phyloP scores from a whole-genome alignment of 2,888 invertebrate species.

The Penaeus monodon region DNA sequence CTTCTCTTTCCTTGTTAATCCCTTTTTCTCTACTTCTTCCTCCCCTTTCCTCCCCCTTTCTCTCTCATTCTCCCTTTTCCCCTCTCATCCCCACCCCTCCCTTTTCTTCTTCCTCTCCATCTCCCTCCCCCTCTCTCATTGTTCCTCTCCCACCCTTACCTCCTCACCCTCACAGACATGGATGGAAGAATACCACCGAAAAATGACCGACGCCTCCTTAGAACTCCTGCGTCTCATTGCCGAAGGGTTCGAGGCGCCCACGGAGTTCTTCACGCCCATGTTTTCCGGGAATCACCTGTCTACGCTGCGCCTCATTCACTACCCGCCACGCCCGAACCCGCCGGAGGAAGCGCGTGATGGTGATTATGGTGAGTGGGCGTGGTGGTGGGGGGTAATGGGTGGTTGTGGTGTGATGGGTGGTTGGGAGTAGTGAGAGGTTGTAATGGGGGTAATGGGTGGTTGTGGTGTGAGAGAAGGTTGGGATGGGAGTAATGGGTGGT shows the following conservation, averaged over 20 bases:
- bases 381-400: neutral
- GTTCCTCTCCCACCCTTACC: too few species aligned
- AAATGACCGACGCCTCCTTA: slow-evolving; percentile 50
- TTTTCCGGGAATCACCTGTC: slow-evolving; percentile 52
- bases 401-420: neutral
- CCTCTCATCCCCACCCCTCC: neutral
- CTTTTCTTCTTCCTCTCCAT: too few species aligned
- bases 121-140: neutral
- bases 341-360: slow-evolving; percentile 48
- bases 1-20: too few species aligned
- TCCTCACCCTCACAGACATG: slow-evolving; percentile 22
- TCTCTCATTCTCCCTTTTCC: neutral
- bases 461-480: too few species aligned
- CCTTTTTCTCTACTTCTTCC: too few species aligned
- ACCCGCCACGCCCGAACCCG: slow-evolving; percentile 51
- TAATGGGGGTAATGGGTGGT: too few species aligned
- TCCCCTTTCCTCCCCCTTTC: neutral
- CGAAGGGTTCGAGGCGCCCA: slow-evolving; percentile 47
- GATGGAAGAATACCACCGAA: slow-evolving; percentile 51
- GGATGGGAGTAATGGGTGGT: too few species aligned
- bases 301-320: slow-evolving; percentile 60
- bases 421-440: too few species aligned
- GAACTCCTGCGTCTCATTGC: slow-evolving; percentile 58
- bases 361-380: slow-evolving; percentile 27
- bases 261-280: slow-evolving; percentile 50